Base-by-base conservation (phyloP, 2,888 invertebrate genomes). In the Dyspetes luteomarginatus region DNA sequence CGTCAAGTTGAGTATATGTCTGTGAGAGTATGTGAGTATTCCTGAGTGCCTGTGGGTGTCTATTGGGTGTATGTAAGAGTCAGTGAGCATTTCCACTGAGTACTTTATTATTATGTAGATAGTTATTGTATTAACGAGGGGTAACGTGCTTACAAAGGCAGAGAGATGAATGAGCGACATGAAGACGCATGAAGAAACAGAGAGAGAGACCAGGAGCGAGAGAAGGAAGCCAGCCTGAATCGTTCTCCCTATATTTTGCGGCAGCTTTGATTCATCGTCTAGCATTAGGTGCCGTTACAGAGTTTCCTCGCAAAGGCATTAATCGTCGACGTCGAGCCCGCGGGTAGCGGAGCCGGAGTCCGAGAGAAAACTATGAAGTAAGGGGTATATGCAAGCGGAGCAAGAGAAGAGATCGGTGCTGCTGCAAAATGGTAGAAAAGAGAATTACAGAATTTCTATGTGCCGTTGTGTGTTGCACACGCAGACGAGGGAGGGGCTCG, bases 291-390 rank as follows among this genome's bases (percentile, higher is more conserved):
- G 68, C 68, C 81, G 56, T 81, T 76, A 62, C 72, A 62, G 76
- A 81, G 72, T 81, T 81, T 81, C 76, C 76, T 50, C 68, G 76
- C 56, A 68, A 77, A 64, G 68, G 72, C 76, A 81, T 81, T 73
- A 81, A 81, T 81, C 81, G 76, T 68, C 76, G 64, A 56, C 55
- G 67, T 71, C 64, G 65, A 55, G 60, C 62, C 26, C 28, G 60
- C 60, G 55, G 60, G 60, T 60, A 45, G 72, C 45, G 73, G 50
- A 62, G 56, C 17, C 69, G 48, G 52, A 28, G 36, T 22, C 43
- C 43, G 19, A 72, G 58, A 36, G 36, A 4, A 3, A 15, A n/a
- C 5, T 48, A 62, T 26, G 43, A n/a, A 36, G 52, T 12, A 17
- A 17, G 17, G 17, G 19, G 4, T 19, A 19, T 36, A 36, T 12